Percentiles rank a stretch among this genome's conserved stretches.
Evolutionary conservation across 2,113 vertebrate genomes (phyloP).

Genomic region (Callipepla squamata): DNA sequence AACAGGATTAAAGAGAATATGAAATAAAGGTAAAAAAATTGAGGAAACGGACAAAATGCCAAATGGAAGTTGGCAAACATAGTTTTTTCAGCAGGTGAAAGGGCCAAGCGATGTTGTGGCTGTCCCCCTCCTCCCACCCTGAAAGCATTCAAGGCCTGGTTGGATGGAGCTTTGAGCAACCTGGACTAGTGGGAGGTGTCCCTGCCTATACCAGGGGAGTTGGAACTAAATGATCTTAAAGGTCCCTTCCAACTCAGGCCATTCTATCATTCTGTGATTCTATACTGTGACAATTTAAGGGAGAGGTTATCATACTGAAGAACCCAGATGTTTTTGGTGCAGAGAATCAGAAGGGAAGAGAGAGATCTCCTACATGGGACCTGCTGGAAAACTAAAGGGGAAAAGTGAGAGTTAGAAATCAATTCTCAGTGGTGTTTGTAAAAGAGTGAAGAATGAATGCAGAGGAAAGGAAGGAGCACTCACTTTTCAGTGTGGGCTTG

Average conservation of each 20-base stretch:
- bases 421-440: not conserved
- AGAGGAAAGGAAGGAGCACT: not conserved
- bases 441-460: not conserved
- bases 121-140: too few relatives aligned
- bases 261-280: too few relatives aligned
- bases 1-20: not conserved
- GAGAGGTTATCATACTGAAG: not conserved
- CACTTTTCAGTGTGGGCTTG: not conserved
- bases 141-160: not conserved
- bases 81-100: not conserved
- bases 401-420: not conserved
- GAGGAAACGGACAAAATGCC: not conserved
- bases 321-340: not conserved
- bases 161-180: not conserved
- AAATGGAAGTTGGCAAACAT: not conserved
- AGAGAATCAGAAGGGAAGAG: not conserved
- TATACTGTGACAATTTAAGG: not conserved
- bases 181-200: not conserved
- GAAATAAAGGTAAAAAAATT: not conserved
- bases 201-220: too few relatives aligned
- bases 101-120: too few relatives aligned
- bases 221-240: too few relatives aligned
- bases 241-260: too few relatives aligned
- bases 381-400: not conserved
- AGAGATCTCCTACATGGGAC: not conserved